phyloP scores from a whole-genome alignment of 2,888 invertebrate species.

The Hirtodrosophila duncani region DNA sequence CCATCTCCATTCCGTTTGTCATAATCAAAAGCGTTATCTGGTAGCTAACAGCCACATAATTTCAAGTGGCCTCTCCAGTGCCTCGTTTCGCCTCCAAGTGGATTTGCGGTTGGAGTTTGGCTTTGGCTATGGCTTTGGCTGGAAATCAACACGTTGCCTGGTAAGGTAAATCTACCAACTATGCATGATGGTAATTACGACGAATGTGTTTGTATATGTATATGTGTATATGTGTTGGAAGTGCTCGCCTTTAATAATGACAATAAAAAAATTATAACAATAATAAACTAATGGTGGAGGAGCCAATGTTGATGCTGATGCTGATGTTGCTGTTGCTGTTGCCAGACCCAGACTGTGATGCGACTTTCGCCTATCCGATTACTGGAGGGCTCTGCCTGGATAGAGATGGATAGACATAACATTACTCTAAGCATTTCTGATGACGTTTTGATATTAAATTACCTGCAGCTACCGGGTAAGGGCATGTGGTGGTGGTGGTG shows the following conservation, averaged over 20 bases:
- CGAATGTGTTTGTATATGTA: conserved; percentile 44
- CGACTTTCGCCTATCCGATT: conserved; percentile 68
- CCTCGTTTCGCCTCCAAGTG: conserved; percentile 50
- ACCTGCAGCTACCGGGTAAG: conserved; percentile 37
- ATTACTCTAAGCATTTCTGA: conserved; percentile 20
- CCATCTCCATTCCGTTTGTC: conserved; percentile 53
- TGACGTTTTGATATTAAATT: conserved; percentile 43
- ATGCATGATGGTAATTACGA: conserved; percentile 62
- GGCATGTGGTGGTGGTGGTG: neutral
- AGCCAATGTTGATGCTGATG: neutral
- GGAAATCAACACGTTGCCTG: conserved; percentile 62
- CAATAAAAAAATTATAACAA: conserved; percentile 72
- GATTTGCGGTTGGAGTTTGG: conserved; percentile 59
- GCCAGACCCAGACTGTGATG: conserved; percentile 26
- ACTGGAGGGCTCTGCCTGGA: conserved; percentile 35
- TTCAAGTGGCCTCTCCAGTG: conserved; percentile 58
- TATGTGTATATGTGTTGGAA: conserved; percentile 37
- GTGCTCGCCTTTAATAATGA: conserved; percentile 56
- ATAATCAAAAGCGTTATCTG: conserved; percentile 71
- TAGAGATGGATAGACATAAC: conserved; percentile 10
- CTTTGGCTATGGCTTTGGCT: conserved; percentile 25
- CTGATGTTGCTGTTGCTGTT: neutral
- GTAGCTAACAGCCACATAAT: conserved; percentile 74
- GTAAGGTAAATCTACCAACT: no score
- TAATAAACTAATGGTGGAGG: conserved; percentile 63